Conservation (phyloP, 1,140 invertebrate genomes). For the Monochamus saltuarius region DNA sequence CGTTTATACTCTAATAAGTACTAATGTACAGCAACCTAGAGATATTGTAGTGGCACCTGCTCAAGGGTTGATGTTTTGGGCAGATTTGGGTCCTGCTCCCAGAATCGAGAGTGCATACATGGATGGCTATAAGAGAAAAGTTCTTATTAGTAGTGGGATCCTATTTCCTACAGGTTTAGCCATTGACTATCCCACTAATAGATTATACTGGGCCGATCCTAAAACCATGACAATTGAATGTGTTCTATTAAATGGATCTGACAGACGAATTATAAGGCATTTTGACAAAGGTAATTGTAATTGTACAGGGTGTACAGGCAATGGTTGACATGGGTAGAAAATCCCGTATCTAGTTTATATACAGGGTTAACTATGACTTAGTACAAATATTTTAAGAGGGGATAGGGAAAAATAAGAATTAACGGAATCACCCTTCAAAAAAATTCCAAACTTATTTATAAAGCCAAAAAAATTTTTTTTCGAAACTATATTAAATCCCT, state of each 20-base stretch:
- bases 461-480: too few species aligned
- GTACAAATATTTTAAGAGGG: too few species aligned
- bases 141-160: conserved; percentile 59
- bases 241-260: conserved; percentile 65
- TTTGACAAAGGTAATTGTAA: conserved; percentile 54
- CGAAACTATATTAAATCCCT: too few species aligned
- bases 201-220: conserved; percentile 77
- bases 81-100: conserved; percentile 49
- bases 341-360: too few species aligned
- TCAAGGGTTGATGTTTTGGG: conserved; percentile 56
- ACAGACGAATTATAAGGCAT: conserved; percentile 60
- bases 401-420: too few species aligned
- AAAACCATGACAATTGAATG: conserved; percentile 69
- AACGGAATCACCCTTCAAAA: too few species aligned
- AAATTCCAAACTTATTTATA: too few species aligned
- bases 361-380: too few species aligned
- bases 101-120: conserved; percentile 67
- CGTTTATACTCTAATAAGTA: conserved; percentile 60
- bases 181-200: conserved; percentile 65
- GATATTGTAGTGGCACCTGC: conserved; percentile 70
- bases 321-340: too few species aligned
- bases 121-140: conserved; percentile 63
- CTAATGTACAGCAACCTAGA: conserved; percentile 60
- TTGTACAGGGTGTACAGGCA: conserved; percentile 5
- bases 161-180: conserved; percentile 69